Conservation (phyloP, 2,888 invertebrate genomes). For the Altica lythri region DNA sequence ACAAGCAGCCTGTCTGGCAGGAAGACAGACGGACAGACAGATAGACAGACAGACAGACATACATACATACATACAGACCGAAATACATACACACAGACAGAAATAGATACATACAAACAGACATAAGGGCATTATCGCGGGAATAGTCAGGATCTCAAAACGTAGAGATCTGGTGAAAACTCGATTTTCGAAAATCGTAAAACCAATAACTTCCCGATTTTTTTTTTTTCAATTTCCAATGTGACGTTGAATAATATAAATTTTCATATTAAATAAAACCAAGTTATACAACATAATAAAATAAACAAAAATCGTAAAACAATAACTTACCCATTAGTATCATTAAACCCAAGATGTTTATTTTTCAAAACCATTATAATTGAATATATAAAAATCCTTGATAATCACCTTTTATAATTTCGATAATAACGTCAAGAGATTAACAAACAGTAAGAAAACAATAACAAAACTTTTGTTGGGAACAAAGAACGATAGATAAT, state of each 20-base stretch:
- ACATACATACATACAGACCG: neutral
- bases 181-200: no score
- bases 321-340: conserved; percentile 8
- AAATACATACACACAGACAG: neutral
- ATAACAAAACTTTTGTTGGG: neutral
- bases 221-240: no score
- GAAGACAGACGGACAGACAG: neutral
- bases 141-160: no score
- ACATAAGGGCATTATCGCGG: neutral
- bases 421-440: conserved; percentile 4
- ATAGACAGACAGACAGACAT: neutral
- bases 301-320: no score
- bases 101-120: neutral
- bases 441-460: neutral
- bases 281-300: no score
- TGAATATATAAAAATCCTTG: neutral
- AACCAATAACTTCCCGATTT: no score
- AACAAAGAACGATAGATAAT: neutral
- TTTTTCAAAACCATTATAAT: conserved; percentile 12
- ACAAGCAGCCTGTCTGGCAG: neutral
- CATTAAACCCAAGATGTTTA: neutral
- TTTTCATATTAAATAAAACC: no score
- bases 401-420: neutral
- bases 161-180: no score
- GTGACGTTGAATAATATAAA: no score